A percentile compares a stretch with the other conserved stretches of the same genome.
These are phyloP conservation scores for Eulemur coronatus DNA, from an alignment of 2,797 vertebrate genomes.

Conservation along the genomic window DNA sequence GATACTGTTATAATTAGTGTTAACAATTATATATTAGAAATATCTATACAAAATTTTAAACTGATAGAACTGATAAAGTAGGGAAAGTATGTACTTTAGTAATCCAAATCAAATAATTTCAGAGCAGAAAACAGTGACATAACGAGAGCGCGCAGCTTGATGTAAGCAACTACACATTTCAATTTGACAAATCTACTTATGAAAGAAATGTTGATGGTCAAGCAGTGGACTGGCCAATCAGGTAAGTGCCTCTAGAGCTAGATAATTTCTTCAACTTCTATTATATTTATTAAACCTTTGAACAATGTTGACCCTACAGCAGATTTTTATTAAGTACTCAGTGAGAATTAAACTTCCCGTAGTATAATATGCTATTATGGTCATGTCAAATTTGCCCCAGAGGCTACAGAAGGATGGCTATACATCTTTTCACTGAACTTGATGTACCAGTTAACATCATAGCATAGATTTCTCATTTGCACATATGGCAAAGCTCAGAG, in stretches of 20 bases:
- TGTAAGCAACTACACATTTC: constrained; percentile 13
- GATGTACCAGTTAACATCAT: background rate
- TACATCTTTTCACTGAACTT: constrained; percentile 11
- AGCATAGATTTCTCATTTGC: constrained; percentile 51
- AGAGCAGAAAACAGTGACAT: constrained; percentile 40
- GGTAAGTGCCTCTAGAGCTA: background rate
- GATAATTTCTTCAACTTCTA: background rate
- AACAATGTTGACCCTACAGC: background rate
- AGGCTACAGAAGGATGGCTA: background rate
- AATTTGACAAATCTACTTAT: constrained; percentile 28
- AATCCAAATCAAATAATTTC: constrained; percentile 47
- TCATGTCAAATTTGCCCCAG: background rate
- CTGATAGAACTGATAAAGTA: constrained; percentile 28
- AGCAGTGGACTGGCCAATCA: background rate
- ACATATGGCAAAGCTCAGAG: constrained; percentile 22
- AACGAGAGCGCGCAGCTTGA: background rate
- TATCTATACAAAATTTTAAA: constrained; percentile 51
- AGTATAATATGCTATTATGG: background rate
- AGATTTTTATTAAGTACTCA: background rate
- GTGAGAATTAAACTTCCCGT: background rate
- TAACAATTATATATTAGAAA: constrained; percentile 29
- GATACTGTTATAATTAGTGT: constrained; percentile 30
- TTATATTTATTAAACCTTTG: background rate
- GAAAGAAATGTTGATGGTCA: constrained; percentile 16
- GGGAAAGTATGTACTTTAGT: constrained; percentile 26